Base-by-base conservation (phyloP, 2,113 vertebrate genomes). In the Triplophysa siluroides region DNA sequence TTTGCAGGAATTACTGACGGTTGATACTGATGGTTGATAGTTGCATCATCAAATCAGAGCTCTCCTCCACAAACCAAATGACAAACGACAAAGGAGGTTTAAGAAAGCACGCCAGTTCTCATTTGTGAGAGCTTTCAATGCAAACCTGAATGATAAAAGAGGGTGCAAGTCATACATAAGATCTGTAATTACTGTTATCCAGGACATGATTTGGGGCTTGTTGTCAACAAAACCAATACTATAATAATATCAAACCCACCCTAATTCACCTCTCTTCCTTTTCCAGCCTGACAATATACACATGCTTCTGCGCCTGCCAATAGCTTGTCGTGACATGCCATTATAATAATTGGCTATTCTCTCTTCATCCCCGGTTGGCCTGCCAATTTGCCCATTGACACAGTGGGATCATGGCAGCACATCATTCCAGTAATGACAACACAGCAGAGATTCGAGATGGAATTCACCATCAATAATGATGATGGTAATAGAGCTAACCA, bases 291-390 rank as follows among this genome's bases (percentile, higher is more conserved):
- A 60, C 50, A 61, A 69, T 64, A 73, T 71, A 62, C 73, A 66
- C 65, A 76, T 78, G 19, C 60, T 76, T 52, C 50, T 74, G 54
- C 12, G 61, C 61, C 66, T 64, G 68, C 16, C 47, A 78, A 65
- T 70, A 43, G 64, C 38, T 70, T 45, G 13, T 68, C 47, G 38
- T 86, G 90, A 89, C 92, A 93, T 84, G 89, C 93, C 90, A 94
- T 92, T 93, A 94, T 89, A 91, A 91, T 91, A 91, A 93, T 91
- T 94, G 92, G 87, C 86, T 90, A 81, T 89, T 91, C 91, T 85
- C 88, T 83, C 72, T 63, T 21, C 58, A 87, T 90, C 89, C 82
- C 87, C 19, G 16, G 85, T 56, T 14, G 86, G 76, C 85, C 83
- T 90, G 85, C 91, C 83, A 93, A 92, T 94, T 78, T 61, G 83